These are phyloP conservation scores for Furnarius figulus DNA, from an alignment of 2,113 vertebrate species.

Conservation along the genomic window DNA sequence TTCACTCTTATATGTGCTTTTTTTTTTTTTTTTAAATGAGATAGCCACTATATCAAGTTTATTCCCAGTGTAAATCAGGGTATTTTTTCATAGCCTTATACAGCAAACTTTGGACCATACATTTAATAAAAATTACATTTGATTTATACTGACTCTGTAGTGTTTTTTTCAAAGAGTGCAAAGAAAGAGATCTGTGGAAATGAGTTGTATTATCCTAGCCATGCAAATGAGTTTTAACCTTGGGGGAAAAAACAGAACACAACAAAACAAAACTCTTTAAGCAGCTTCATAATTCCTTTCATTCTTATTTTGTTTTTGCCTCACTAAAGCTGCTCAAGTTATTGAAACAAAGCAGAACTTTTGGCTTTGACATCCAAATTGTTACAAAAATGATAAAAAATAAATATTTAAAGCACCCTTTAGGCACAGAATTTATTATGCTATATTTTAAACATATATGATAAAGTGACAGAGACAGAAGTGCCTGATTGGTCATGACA, in stretches of 20 bases:
- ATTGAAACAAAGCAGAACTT: background rate
- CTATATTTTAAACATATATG: background rate
- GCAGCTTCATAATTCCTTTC: background rate
- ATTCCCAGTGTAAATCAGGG: background rate
- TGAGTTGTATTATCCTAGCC: background rate
- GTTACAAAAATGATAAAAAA: background rate
- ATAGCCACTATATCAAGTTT: background rate
- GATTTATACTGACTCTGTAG: background rate
- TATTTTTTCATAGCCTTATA: background rate
- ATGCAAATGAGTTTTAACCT: background rate
- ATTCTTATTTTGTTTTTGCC: background rate
- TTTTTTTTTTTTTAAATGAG: background rate
- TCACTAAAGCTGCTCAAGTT: background rate
- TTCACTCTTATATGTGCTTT: background rate
- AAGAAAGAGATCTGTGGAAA: background rate
- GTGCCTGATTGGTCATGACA: background rate
- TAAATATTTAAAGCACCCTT: fast-evolving
- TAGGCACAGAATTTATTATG: background rate
- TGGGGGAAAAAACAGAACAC: background rate
- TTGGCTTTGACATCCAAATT: background rate
- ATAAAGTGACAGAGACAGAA: background rate
- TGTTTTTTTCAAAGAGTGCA: background rate
- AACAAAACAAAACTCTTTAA: background rate
- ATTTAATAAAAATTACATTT: background rate
- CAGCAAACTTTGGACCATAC: background rate